Evolutionary conservation across 2,113 vertebrate genomes (phyloP).

Genomic region (Datnioides undecimradiatus): DNA sequence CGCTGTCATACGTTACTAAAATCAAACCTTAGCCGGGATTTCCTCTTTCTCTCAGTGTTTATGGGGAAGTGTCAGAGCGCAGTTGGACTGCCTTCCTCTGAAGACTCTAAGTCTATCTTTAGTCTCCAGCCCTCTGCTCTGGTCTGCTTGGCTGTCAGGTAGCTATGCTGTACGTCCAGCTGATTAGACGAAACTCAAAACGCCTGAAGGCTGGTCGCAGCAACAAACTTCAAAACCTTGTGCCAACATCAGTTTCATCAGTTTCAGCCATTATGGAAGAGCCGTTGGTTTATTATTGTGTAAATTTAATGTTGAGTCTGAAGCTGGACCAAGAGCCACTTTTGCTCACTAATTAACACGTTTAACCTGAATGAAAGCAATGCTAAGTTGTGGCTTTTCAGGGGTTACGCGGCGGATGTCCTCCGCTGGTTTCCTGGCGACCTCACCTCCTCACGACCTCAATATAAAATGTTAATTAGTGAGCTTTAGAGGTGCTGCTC

Average conservation of each 20-base stretch:
- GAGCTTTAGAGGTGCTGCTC: neutral
- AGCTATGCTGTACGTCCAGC: neutral
- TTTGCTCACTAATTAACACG: neutral
- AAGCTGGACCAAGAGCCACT: neutral
- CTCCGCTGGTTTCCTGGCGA: neutral
- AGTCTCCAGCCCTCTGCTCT: constrained; percentile 35
- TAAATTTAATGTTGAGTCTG: neutral
- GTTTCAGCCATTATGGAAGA: neutral
- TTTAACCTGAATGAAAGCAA: neutral
- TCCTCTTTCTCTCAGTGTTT: constrained; percentile 40
- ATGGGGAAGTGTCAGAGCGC: constrained; percentile 52
- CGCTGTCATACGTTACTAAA: constrained; percentile 58
- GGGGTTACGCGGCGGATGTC: neutral
- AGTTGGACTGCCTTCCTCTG: constrained; percentile 29
- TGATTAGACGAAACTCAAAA: constrained; percentile 39
- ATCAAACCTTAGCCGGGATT: constrained; percentile 56
- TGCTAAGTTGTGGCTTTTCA: neutral
- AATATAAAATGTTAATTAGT: neutral
- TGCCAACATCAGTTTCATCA: neutral
- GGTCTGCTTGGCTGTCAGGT: constrained; percentile 44
- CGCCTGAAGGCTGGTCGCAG: constrained; percentile 6
- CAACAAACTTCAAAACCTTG: neutral
- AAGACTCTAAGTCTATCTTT: constrained; percentile 50
- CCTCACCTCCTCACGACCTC: too few relatives aligned
- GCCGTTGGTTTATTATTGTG: too few relatives aligned